Conservation (phyloP, 2,888 invertebrate species). For the Sinelater perroti region DNA sequence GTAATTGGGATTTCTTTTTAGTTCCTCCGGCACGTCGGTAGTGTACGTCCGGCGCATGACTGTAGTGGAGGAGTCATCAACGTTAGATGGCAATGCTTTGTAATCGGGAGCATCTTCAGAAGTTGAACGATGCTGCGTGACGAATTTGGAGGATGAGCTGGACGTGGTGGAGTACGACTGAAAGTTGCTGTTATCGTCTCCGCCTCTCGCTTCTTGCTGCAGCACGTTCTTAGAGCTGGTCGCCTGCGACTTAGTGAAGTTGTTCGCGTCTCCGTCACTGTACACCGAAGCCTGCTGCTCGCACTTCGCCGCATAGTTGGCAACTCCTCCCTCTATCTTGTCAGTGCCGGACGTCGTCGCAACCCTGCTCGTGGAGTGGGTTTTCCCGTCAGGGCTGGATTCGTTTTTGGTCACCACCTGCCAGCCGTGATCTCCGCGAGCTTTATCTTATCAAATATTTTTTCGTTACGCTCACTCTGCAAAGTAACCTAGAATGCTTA, state of each 20-base stretch:
- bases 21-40: conserved; percentile 50
- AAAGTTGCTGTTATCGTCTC: conserved; percentile 62
- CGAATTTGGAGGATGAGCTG: conserved; percentile 53
- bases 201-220: conserved; percentile 63
- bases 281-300: conserved; percentile 67
- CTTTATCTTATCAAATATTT: conserved; percentile 18
- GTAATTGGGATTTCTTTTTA: conserved; percentile 53
- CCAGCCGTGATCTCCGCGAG: conserved; percentile 65
- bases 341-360: conserved; percentile 73
- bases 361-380: conserved; percentile 66
- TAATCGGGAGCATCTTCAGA: conserved; percentile 40
- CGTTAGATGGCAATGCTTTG: conserved; percentile 15
- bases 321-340: conserved; percentile 71
- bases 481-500: conserved; percentile 41
- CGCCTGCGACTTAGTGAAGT: conserved; percentile 62
- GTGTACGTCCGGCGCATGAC: conserved; percentile 45
- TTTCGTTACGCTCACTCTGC: no score
- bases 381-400: conserved; percentile 71
- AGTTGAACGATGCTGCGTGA: conserved; percentile 48
- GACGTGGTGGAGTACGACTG: conserved; percentile 53
- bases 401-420: conserved; percentile 71
- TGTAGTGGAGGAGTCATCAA: not conserved
- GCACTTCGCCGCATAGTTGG: conserved; percentile 71
- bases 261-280: conserved; percentile 65
- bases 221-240: conserved; percentile 62